These are phyloP conservation scores for Harpagifer antarcticus DNA, from an alignment of 2,797 vertebrate species.

Conservation along the genomic window DNA sequence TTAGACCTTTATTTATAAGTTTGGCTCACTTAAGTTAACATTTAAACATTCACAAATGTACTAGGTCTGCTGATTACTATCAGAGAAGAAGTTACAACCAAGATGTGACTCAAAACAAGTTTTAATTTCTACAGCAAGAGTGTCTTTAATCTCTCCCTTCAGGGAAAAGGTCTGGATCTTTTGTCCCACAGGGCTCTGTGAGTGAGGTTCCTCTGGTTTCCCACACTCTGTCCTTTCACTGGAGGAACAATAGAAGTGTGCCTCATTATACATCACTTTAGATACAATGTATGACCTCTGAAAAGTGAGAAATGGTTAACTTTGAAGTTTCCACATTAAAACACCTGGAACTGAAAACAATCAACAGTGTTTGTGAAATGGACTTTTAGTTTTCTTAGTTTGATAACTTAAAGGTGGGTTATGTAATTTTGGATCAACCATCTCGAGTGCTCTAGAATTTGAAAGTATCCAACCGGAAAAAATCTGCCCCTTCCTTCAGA, in stretches of 20 bases:
- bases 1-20: too few species aligned
- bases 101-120: too few species aligned
- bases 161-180: slow-evolving; percentile 19
- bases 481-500: too few species aligned
- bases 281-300: background rate
- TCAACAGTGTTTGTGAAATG: background rate
- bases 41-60: background rate
- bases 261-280: slow-evolving; percentile 25
- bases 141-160: background rate
- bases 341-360: background rate
- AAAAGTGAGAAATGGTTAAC: background rate
- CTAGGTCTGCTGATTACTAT: too few species aligned
- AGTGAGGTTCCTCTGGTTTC: slow-evolving; percentile 62
- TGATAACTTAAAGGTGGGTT: too few species aligned
- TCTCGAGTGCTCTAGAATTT: too few species aligned
- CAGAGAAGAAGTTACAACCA: too few species aligned
- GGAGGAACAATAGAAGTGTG: slow-evolving; percentile 63
- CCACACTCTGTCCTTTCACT: slow-evolving; percentile 60
- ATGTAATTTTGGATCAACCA: too few species aligned
- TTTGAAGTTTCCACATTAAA: background rate
- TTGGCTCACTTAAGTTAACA: too few species aligned
- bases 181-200: slow-evolving; percentile 54
- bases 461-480: too few species aligned
- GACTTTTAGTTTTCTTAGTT: too few species aligned
- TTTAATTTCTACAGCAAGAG: too few species aligned